These are phyloP conservation scores for Hyles vespertilio DNA, from an alignment of 1,140 invertebrate genomes.

Conservation along the genomic window DNA sequence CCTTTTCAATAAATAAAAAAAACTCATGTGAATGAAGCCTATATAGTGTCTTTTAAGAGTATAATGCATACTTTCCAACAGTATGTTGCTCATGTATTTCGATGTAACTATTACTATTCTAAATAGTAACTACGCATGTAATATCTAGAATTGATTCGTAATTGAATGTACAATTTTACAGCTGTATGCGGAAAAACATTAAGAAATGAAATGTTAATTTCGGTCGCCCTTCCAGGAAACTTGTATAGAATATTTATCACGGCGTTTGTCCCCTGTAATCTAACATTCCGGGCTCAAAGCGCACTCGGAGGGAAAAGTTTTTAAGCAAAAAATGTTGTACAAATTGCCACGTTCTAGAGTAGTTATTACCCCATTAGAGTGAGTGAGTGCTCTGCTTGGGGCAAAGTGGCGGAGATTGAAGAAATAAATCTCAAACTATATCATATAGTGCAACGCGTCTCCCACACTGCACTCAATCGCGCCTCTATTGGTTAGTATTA, in stretches of 20 bases:
- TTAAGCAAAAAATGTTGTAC: slow-evolving; percentile 46
- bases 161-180: too few species aligned
- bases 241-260: slow-evolving; percentile 20
- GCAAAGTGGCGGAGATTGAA: slow-evolving; percentile 41
- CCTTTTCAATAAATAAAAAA: too few species aligned
- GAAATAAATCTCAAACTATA: slow-evolving; percentile 43
- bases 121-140: too few species aligned
- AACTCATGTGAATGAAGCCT: too few species aligned
- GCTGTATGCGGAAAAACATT: neutral
- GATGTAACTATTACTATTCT: too few species aligned
- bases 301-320: slow-evolving; percentile 37
- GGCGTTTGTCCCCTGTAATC: slow-evolving; percentile 23
- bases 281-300: slow-evolving; percentile 17
- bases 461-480: slow-evolving; percentile 1
- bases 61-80: too few species aligned
- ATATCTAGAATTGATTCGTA: too few species aligned
- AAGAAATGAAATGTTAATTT: too few species aligned
- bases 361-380: slow-evolving; percentile 57
- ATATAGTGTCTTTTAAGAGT: too few species aligned
- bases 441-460: slow-evolving; percentile 24
- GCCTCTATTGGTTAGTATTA: too few species aligned
- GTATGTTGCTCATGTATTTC: too few species aligned
- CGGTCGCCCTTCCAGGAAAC: neutral
- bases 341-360: slow-evolving; percentile 50
- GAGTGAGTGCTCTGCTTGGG: slow-evolving; percentile 35